Evolutionary conservation across 2,113 vertebrate genomes (phyloP).

Genomic region (Mesocricetus auratus): DNA sequence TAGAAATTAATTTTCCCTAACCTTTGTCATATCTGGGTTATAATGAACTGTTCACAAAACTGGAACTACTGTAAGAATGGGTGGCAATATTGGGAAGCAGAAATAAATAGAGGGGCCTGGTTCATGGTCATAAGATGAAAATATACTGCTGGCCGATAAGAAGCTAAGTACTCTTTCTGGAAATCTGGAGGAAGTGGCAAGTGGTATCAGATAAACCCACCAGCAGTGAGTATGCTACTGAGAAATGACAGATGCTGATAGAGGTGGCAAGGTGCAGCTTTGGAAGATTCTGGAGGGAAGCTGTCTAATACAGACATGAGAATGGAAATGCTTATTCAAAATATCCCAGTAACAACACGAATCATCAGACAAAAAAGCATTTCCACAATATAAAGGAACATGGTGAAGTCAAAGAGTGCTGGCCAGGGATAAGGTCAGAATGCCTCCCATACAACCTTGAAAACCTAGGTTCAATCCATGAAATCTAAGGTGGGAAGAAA

Average conservation of each 20-base stretch:
- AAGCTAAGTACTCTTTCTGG: conserved; percentile 27
- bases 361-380: not conserved
- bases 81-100: not conserved
- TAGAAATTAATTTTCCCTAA: not conserved
- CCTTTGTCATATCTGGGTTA: not conserved
- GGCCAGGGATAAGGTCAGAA: not conserved
- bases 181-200: conserved; percentile 58
- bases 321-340: not conserved
- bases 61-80: not conserved
- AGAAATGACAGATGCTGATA: not conserved
- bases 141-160: conserved; percentile 34
- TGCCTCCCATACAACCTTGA: too few relatives aligned
- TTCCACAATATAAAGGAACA: not conserved
- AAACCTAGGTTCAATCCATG: not conserved
- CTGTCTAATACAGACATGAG: not conserved
- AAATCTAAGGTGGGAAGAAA: not conserved
- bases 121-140: conserved; percentile 28
- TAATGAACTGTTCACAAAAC: not conserved
- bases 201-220: conserved; percentile 31
- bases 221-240: not conserved
- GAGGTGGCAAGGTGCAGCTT: not conserved
- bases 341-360: not conserved
- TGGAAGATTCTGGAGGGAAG: not conserved
- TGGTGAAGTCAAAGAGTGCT: not conserved
- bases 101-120: not conserved